Base-by-base conservation (phyloP, 1,140 invertebrate genomes). In the Apocrypta bakeri region DNA sequence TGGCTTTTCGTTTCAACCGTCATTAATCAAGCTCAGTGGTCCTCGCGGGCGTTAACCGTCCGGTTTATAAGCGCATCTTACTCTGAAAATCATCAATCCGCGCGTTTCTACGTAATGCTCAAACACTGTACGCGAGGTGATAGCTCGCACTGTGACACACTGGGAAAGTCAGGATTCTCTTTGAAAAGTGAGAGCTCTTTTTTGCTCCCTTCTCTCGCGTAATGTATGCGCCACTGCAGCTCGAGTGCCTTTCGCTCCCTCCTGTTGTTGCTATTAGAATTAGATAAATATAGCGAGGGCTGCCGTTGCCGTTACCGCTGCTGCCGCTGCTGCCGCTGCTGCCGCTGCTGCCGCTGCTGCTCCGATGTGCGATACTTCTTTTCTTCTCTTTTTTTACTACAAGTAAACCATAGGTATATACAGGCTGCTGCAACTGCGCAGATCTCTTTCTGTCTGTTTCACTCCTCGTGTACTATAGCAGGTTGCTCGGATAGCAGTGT, bases 281-380 rank as follows among this genome's bases (percentile, higher is more conserved):
- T 86, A 85, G 87, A 87, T 83, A 85, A 87, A 88, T 87, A 86
- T 87, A 88, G 85, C 85, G 71, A 37, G 42, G 24, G 56, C n/a
- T 66, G 48, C n/a, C 11, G 21, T 9, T 37, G 33, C n/a, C n/a
- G n/a, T n/a, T n/a, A n/a, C n/a, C n/a, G n/a, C 29, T 64, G 42
- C 21, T 29, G 17, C n/a, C n/a, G n/a, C n/a, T n/a, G n/a, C n/a
- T n/a, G n/a, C n/a, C n/a, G n/a, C n/a, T n/a, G n/a, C n/a, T n/a
- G n/a, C n/a, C n/a, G n/a, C n/a, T n/a, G n/a, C n/a, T n/a, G n/a
- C n/a, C n/a, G n/a, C n/a, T n/a, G n/a, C n/a, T n/a, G n/a, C n/a
- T n/a, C n/a, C 3, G 33, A 40, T 72, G 68, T 79, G n/a, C 8
- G 42, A 8, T 3, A 48, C 14, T 76, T 37, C 25, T 61, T 68